Evolutionary conservation across 1,140 invertebrate species (phyloP).

Genomic region (Trachymyrmex cornetzi): DNA sequence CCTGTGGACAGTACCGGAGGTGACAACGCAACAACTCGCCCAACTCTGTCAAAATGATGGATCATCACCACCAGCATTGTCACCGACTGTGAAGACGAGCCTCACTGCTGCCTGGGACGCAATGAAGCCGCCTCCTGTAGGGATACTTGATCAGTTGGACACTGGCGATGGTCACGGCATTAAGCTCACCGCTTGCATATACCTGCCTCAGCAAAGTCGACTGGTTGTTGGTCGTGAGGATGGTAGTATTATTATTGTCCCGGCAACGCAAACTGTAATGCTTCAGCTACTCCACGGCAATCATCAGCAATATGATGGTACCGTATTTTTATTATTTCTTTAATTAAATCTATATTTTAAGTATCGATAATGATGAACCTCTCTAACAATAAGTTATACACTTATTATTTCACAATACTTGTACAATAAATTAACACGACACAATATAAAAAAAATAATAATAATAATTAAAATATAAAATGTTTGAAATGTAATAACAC

Average conservation of each 20-base stretch:
- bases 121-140: conserved; percentile 95
- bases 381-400: background rate
- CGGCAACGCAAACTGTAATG: conserved; percentile 98
- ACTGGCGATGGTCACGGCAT: conserved; percentile 89
- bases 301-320: conserved; percentile 95
- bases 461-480: background rate
- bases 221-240: conserved; percentile 98
- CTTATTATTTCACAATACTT: background rate
- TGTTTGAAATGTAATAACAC: background rate
- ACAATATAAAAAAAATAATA: too few relatives aligned
- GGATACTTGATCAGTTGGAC: conserved; percentile 96
- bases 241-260: conserved; percentile 98
- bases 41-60: conserved; percentile 87
- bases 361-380: conserved; percentile 16
- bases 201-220: conserved; percentile 96
- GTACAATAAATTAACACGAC: background rate
- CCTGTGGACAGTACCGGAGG: conserved; percentile 95
- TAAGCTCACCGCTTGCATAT: conserved; percentile 96
- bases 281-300: conserved; percentile 96
- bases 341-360: background rate
- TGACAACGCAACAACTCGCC: conserved; percentile 89
- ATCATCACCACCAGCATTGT: conserved; percentile 84
- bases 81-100: conserved; percentile 92
- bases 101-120: conserved; percentile 94
- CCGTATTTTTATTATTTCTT: conserved; percentile 60